Evolutionary conservation across 2,113 vertebrate species (phyloP), one percentile per base, ranked within the genome.

Genomic region (Xerus inauris): DNA sequence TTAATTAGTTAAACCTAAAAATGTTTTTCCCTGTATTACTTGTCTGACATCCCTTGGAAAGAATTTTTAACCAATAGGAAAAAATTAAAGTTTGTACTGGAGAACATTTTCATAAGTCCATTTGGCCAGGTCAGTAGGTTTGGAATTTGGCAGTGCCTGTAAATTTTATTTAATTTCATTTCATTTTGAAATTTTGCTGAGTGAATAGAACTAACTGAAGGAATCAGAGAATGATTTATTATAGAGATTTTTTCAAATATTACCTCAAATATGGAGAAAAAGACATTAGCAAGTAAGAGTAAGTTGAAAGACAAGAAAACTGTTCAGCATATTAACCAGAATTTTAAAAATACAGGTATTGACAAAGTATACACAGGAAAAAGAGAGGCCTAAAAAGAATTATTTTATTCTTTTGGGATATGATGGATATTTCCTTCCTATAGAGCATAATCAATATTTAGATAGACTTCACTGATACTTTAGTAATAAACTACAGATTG

Each of bases 131-230:
- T 95, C 82, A 84, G 69, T 76, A 80, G 67, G 47, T 59, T 96
- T 97, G 89, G 87, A 97, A 95, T 93, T 96, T 96, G 89, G 88
- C 94, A 90, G 84, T 79, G 71, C 38, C 72, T 94, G 1, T 82
- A 92, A 94, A 82, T 95, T 97, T 97, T 79, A 95, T 94, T 97
- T 89, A 89, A 96, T 97, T 96, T 97, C 13, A 89, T 73, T 96
- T 97, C 84, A 96, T 22, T 90, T 85, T 96, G 93, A 97, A 97
- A 95, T 96, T 85, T 92, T 97, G 80, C 89, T 97, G 87, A 97
- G 73, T 94, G 67, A 97, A 69, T 40, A 93, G 75, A 82, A 82
- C 62, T 79, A 91, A 72, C 38, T 72, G 91, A 97, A 54, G 30
- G 30, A 97, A 94, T 94, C 42, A 90, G 80, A 94, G 76, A 94